phyloP scores from a whole-genome alignment of 2,113 vertebrate genomes.

The Syngnathus typhle region DNA sequence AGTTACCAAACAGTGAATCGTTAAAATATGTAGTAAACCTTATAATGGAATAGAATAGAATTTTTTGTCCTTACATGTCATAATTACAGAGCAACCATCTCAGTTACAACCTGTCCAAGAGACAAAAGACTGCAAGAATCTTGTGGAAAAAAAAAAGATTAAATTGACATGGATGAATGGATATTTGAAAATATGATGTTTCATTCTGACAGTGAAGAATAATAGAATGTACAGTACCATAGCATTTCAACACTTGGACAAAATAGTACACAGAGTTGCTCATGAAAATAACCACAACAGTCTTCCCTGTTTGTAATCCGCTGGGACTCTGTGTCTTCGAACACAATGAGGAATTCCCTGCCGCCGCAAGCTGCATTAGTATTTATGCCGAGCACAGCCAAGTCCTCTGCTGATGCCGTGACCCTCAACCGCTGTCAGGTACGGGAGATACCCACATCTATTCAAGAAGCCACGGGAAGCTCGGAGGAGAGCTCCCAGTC shows the following conservation, averaged over 20 bases:
- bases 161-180: too few species aligned
- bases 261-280: background rate
- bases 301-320: constrained; percentile 11
- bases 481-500: constrained; percentile 17
- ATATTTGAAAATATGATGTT: too few species aligned
- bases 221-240: too few species aligned
- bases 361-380: constrained; percentile 34
- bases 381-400: constrained; percentile 39
- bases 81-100: too few species aligned
- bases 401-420: constrained; percentile 28
- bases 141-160: too few species aligned
- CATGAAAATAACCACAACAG: constrained; percentile 6
- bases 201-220: too few species aligned
- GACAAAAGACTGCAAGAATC: too few species aligned
- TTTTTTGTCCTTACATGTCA: too few species aligned
- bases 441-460: constrained; percentile 23
- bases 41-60: too few species aligned
- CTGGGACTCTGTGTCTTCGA: constrained; percentile 18
- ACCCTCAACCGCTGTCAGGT: constrained; percentile 38
- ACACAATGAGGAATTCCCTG: constrained; percentile 34
- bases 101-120: too few species aligned
- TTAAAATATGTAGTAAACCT: background rate
- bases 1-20: background rate
- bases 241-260: background rate
- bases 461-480: constrained; percentile 9